Evolutionary conservation across 1,140 invertebrate species (phyloP), one percentile per base, ranked within the genome.

Genomic region (Paramacrobiotus metropolitanus): DNA sequence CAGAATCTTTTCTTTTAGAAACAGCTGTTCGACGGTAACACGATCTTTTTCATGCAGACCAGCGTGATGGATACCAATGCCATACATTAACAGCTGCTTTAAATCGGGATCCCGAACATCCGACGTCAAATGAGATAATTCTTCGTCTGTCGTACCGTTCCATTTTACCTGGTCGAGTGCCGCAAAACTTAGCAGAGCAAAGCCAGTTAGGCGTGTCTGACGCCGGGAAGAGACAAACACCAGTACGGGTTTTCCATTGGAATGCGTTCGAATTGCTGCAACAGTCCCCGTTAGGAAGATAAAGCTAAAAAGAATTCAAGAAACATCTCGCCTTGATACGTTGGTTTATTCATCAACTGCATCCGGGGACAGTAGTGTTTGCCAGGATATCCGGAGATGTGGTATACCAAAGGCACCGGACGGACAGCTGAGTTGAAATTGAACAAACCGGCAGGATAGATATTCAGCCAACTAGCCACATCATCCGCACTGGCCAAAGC

Each of bases 261-360:
- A 93, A 73, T 97, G 87, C 61, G 87, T 83, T 60, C 83, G 80
- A 64, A 98, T 95, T 1, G 89, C 88, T 76, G 65, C n/a, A 66
- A 68, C 59, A 59, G 61, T 15, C 9, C 9, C 21, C 9, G 20
- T 9, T 21, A 28, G 9, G 29, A 15, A 59, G 9, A 21, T 59
- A 9, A 59, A 59, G 9, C 9, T 24, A 59, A 31, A 63, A 24
- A 63, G 28, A 18, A 63, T 18, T 2, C 28, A 63, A 1, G 1
- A n/a, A 9, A 30, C 30, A 59, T 62, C 44, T 61, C 68, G 75
- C 78, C 78, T 76, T 92, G 85, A 74, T 88, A 99, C 1, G 87
- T 85, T n/a, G 95, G 93, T 69, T 92, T 87, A 74, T 99, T 99
- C 95, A 99, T 99, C 0, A 91, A 88, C 34, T 92, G 87, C 95